Percentiles rank a stretch among this genome's conserved stretches.
phyloP scores from a whole-genome alignment of 2,888 invertebrate species.

The Erebia ligea region DNA sequence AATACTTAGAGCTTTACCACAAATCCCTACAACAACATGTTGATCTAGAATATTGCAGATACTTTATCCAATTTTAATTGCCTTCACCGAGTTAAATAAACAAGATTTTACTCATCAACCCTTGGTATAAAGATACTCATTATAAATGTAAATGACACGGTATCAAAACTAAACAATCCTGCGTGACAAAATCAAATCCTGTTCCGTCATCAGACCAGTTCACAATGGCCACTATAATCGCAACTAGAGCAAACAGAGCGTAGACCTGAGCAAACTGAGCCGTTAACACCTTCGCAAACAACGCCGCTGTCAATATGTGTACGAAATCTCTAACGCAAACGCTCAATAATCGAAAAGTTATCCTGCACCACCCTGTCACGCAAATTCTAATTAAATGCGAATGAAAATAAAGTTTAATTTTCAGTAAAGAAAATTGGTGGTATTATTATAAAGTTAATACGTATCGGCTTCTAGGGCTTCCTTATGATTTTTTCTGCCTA shows the following conservation, averaged over 20 bases:
- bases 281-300: constrained; percentile 29
- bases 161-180: not conserved
- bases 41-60: too few relatives aligned
- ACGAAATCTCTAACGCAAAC: constrained; percentile 27
- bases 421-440: not conserved
- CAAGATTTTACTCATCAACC: too few relatives aligned
- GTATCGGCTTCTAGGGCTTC: not conserved
- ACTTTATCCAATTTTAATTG: too few relatives aligned
- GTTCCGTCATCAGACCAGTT: constrained; percentile 12
- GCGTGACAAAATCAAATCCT: constrained; percentile 5
- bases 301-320: constrained; percentile 24
- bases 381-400: constrained; percentile 6
- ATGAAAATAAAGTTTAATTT: constrained; percentile 8
- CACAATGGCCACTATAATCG: not conserved
- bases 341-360: constrained; percentile 30
- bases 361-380: not conserved
- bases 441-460: not conserved
- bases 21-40: too few relatives aligned
- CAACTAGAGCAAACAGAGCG: constrained; percentile 15
- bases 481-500: not conserved
- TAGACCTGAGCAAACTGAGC: not conserved
- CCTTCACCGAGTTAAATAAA: too few relatives aligned
- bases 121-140: not conserved
- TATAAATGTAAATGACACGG: not conserved
- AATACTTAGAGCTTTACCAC: too few relatives aligned